These are phyloP conservation scores for Nematostella vectensis DNA, from an alignment of 92 coral and sea anemone species.

Conservation along the genomic window DNA sequence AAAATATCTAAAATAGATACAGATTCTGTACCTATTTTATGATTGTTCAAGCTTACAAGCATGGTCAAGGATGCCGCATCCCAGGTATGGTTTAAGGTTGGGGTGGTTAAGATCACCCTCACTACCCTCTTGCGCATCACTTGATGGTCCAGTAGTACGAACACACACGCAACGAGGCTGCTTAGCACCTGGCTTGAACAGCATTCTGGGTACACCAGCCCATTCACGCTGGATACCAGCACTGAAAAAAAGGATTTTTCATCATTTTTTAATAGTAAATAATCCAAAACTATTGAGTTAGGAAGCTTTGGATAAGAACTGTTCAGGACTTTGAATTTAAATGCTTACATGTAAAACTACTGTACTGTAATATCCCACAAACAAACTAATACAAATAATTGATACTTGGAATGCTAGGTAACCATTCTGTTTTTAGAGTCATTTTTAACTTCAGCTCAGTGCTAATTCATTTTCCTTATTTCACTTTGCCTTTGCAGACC, in stretches of 20 bases:
- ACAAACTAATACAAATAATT: too few species aligned
- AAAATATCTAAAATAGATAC: too few species aligned
- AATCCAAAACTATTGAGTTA: background rate
- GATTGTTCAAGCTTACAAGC: too few species aligned
- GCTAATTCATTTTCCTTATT: too few species aligned
- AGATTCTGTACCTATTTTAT: background rate
- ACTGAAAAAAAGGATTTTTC: conserved; percentile 28
- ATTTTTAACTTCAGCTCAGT: too few species aligned
- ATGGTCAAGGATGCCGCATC: conserved; percentile 49
- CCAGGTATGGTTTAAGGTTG: conserved; percentile 42
- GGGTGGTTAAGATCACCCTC: conserved; percentile 67
- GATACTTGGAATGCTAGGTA: too few species aligned
- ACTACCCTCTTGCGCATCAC: conserved; percentile 52
- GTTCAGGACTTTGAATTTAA: too few species aligned
- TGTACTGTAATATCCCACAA: too few species aligned
- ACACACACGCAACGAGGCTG: conserved; percentile 61
- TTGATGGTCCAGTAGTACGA: conserved; percentile 54
- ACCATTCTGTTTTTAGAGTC: too few species aligned
- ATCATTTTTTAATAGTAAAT: too few species aligned
- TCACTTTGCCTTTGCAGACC: too few species aligned
- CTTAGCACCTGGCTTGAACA: conserved; percentile 62
- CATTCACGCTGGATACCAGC: conserved; percentile 66
- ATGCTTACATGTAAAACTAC: too few species aligned
- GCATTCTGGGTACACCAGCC: conserved; percentile 69
- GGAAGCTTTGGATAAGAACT: background rate